A percentile compares a stretch with the other conserved stretches of the same genome.
Conservation (phyloP, 2,797 vertebrate genomes). For the Cirrhinus mrigala region DNA sequence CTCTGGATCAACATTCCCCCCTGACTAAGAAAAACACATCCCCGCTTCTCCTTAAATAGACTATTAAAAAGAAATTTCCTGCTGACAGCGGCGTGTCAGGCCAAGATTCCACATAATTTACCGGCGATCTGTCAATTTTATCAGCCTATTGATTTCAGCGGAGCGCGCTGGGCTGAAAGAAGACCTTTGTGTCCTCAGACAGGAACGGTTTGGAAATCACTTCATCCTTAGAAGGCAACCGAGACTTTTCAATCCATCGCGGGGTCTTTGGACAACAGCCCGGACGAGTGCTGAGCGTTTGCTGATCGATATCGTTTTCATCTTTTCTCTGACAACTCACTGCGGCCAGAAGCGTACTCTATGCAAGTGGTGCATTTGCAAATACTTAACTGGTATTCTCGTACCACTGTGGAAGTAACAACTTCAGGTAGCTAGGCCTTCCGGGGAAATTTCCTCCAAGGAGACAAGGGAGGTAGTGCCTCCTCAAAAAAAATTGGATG, state of each 20-base stretch:
- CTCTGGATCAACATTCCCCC: constrained; percentile 69
- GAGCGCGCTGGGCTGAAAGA: constrained; percentile 47
- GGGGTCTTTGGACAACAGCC: constrained; percentile 34
- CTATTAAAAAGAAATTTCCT: constrained; percentile 72
- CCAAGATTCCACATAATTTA: constrained; percentile 67
- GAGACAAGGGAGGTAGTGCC: too few relatives aligned
- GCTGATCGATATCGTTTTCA: constrained; percentile 38
- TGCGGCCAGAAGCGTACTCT: not conserved
- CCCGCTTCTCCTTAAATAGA: constrained; percentile 62
- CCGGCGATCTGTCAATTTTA: constrained; percentile 67
- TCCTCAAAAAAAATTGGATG: too few relatives aligned
- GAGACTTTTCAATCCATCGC: constrained; percentile 7
- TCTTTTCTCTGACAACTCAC: not conserved
- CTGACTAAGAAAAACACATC: constrained; percentile 69
- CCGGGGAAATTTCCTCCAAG: too few relatives aligned
- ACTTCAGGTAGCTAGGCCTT: not conserved
- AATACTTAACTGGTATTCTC: not conserved
- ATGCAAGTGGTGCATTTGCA: not conserved
- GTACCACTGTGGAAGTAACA: not conserved
- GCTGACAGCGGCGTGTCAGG: constrained; percentile 64
- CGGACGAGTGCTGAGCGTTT: constrained; percentile 2
- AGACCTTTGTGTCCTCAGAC: constrained; percentile 57
- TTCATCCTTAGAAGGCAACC: constrained; percentile 28
- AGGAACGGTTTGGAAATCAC: constrained; percentile 37
- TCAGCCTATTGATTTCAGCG: constrained; percentile 67